These are phyloP conservation scores for Amazona guildingii DNA, from an alignment of 2,113 vertebrate species.

Conservation along the genomic window DNA sequence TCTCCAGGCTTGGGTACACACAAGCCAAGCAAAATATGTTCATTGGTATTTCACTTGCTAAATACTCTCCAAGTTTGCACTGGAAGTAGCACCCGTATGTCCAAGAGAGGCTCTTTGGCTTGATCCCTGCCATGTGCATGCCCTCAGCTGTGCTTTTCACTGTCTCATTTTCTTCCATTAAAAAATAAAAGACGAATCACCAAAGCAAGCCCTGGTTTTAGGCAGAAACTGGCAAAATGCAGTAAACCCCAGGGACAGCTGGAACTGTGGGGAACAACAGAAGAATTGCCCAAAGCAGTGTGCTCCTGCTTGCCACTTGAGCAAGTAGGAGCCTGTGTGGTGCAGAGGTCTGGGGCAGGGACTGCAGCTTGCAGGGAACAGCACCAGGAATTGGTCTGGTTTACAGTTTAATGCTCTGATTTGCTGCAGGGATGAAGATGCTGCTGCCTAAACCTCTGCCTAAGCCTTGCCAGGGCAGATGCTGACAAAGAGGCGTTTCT, in stretches of 20 bases:
- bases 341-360: neutral
- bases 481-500: neutral
- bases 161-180: neutral
- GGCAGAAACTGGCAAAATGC: neutral
- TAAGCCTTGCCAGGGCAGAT: neutral
- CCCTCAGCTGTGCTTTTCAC: neutral
- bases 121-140: accelerated
- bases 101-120: neutral
- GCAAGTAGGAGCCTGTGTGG: accelerated
- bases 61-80: neutral
- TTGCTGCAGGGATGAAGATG: neutral
- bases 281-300: neutral
- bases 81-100: neutral
- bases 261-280: neutral
- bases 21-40: conserved; percentile 18
- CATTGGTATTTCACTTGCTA: neutral
- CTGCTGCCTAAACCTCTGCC: neutral
- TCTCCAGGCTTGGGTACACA: neutral
- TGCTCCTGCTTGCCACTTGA: neutral
- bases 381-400: neutral
- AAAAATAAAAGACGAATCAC: neutral
- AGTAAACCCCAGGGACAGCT: neutral
- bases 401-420: neutral
- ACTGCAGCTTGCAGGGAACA: neutral
- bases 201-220: neutral